Base-by-base conservation (phyloP, 2,113 vertebrate species). In the Apteryx owenii region DNA sequence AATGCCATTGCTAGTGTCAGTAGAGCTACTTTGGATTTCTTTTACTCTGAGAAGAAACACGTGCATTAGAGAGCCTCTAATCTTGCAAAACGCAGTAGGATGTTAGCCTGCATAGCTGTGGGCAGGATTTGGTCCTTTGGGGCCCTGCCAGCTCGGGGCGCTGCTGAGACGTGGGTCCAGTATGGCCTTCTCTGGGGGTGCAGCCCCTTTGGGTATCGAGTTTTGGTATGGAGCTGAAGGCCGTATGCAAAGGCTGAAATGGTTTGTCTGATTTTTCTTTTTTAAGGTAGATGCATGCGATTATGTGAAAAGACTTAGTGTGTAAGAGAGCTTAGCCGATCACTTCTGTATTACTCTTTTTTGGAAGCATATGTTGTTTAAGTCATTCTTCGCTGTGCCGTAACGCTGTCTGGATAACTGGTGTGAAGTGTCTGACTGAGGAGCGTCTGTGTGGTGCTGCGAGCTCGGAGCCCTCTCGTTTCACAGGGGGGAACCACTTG, bases 401-500 rank as follows among this genome's bases (percentile, higher is more conserved):
- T 66, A 8, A 15, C 2, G 44, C 25, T 79, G 50, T 95, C 83
- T 88, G 71, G 44, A 25, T 36, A n/a, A 78, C 85, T 58, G 64
- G 58, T 91, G 78, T 72, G 77, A 9, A 11, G 5, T 61, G 4
- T 80, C 61, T 0, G 10, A 68, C 68, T 65, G 50, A 70, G 75
- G 75, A 89, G 3, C 3, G 6, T 77, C 77, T 83, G 56, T 76
- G 79, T 91, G 62, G 19, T 1, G 0, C 54, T 84, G 48, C 0
- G 29, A 54, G 70, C 1, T 53, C 6, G 0, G 42, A 4, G 3
- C 64, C 65, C 1, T 2, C 77, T 77, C 7, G 13, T 72, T 23
- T 46, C 44, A 51, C 80, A 56, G 22, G 15, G 20, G 46, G 36
- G 72, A 76, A 29, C 25, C 0, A 0, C 81, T 70, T 6, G 17